Base-by-base conservation (phyloP, 2,797 vertebrate species). In the Trematomus bernacchii region DNA sequence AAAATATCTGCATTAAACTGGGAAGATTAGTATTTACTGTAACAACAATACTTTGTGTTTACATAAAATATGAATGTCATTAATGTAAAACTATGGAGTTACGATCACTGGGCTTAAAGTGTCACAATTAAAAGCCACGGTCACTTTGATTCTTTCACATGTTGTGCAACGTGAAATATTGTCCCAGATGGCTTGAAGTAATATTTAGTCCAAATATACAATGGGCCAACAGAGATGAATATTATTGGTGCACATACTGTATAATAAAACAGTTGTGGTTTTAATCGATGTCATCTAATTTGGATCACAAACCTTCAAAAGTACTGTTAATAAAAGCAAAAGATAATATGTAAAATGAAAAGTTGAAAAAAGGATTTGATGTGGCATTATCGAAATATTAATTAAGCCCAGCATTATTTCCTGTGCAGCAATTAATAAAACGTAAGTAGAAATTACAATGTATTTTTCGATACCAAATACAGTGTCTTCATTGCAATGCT, bases 381-480 rank as follows among this genome's bases (percentile, higher is more conserved):
- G 30, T 72, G 13, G 14, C 11, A 46, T 33, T 51, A 15, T 2
- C n/a, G 3, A 27, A 47, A 68, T 67, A 40, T 44, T 14, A 72
- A 51, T 27, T 5, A 27, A 4, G 21, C 14, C 11, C 6, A 58
- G 48, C 15, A 37, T 0, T 6, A 60, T 3, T 69, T 3, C 18
- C 47, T 69, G 16, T 4, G 48, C 55, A 30, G 13, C 18, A 57
- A 23, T 57, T 68, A 4, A 63, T 27, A 44, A 71, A 70, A 65
- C 4, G 76, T 27, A 47, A 69, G 3, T 14, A 37, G 23, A 46
- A 16, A 65, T 33, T 19, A 64, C 33, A 55, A 69, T 40, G 21
- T 0, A 27, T 33, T 37, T 37, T 9, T 42, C 10, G 59, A 65
- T 52, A 70, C 16, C 23, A 14, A 16, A 6, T 27, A 27, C 27